Evolutionary conservation across 2,113 vertebrate species (phyloP), one percentile per base, ranked within the genome.

Genomic region (Chlorocebus sabaeus): DNA sequence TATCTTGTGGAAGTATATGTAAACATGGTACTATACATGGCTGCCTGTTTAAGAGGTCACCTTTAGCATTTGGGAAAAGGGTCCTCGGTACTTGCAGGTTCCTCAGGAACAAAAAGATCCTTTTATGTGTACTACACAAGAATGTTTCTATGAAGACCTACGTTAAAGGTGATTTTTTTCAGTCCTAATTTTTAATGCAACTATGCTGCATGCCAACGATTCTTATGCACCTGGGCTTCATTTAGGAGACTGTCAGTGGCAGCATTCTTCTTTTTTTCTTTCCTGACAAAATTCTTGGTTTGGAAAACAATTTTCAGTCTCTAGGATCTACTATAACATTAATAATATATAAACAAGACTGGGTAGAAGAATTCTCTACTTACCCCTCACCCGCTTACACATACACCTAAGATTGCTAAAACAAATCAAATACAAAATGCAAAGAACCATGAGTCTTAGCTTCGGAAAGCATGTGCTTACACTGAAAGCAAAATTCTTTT

Each of bases 1-100:
- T 79, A 95, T 98, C 98, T 98, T 98, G n/a, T 90, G 76, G 64
- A 98, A 96, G n/a, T 10, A 0, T 97, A 97, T 57, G 89, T 93
- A 98, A 98, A 98, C 95, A 79, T 11, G 25, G 55, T 82, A 80
- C 14, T 85, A 25, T 87, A 95, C 57, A 61, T 55, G 96, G 90
- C 79, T 93, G 6, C 92, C 82, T 97, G 45, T 90, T 97, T 96
- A 82, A 97, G 90, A 93, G 97, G 98, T 99, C 98, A 98, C 97
- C 98, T 98, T 98, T 98, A 93, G 80, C 95, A 91, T 52, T 11
- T 55, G 61, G 93, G 52, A 89, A 97, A 92, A 89, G 68, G 67
- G 35, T 50, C 38, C 25, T 12, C 86, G 57, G 61, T 52, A 90
- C 90, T 92, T 95, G 30, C 20, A 97, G 61, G 35, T 30, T 73